Evolutionary conservation across 2,113 vertebrate genomes (phyloP).

Genomic region (Pseudorasbora parva): DNA sequence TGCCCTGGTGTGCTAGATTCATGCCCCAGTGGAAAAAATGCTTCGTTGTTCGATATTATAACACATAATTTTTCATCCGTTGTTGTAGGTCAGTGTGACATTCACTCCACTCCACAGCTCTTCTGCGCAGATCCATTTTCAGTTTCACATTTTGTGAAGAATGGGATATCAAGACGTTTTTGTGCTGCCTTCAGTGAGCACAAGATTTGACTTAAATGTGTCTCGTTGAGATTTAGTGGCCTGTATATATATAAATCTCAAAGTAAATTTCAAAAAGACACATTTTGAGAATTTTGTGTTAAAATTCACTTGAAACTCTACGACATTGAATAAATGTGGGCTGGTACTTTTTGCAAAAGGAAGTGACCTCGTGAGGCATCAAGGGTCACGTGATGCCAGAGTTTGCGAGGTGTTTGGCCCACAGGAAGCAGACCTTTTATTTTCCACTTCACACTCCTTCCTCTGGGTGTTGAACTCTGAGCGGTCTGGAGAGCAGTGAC

Average conservation of each 20-base stretch:
- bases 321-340: neutral
- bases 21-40: slow-evolving; percentile 59
- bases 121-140: slow-evolving; percentile 46
- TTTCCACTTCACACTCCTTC: slow-evolving; percentile 71
- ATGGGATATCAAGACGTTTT: slow-evolving; percentile 38
- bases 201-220: neutral
- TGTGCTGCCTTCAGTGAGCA: neutral
- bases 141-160: slow-evolving; percentile 56
- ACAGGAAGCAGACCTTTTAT: slow-evolving; percentile 71
- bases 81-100: slow-evolving; percentile 68
- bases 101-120: slow-evolving; percentile 53
- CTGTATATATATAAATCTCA: neutral
- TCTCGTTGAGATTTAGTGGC: neutral
- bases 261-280: too few relatives aligned
- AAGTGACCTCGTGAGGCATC: slow-evolving; percentile 39
- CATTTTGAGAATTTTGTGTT: too few relatives aligned
- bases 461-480: slow-evolving; percentile 68
- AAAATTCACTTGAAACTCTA: neutral
- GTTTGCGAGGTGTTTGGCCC: slow-evolving; percentile 53
- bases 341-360: slow-evolving; percentile 25
- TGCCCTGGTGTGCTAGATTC: slow-evolving; percentile 49
- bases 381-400: slow-evolving; percentile 28
- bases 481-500: slow-evolving; percentile 55
- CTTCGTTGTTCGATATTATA: slow-evolving; percentile 50
- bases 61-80: slow-evolving; percentile 62